phyloP scores from a whole-genome alignment of 2,113 vertebrate genomes.

The Anoplopoma fimbria region DNA sequence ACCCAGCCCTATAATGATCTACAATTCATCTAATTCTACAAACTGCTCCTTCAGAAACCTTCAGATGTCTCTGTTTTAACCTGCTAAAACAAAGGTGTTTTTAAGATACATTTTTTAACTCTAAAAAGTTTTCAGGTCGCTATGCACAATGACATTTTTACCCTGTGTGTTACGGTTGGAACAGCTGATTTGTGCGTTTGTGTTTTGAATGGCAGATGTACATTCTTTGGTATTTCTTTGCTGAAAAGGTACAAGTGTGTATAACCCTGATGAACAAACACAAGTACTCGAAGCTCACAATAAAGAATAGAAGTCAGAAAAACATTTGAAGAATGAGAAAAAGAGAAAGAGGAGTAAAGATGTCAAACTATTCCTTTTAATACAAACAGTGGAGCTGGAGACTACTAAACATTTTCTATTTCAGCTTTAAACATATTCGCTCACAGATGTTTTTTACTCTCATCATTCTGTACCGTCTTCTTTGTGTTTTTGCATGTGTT shows the following conservation, averaged over 20 bases:
- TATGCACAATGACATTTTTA: not conserved
- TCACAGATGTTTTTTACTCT: too few species aligned
- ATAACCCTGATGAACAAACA: constrained; percentile 44
- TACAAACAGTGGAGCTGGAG: not conserved
- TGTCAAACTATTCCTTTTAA: not conserved
- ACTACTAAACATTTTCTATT: too few species aligned
- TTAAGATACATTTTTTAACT: not conserved
- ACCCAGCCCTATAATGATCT: not conserved
- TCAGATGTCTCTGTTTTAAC: not conserved
- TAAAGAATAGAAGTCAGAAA: constrained; percentile 33
- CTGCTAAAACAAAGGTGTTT: not conserved
- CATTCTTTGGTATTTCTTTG: constrained; percentile 1
- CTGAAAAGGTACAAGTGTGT: constrained; percentile 26
- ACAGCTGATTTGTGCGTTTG: not conserved
- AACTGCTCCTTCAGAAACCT: not conserved
- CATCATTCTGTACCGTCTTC: not conserved
- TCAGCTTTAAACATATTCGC: too few species aligned
- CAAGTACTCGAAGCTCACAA: constrained; percentile 13
- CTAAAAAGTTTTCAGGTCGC: not conserved
- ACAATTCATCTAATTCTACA: not conserved
- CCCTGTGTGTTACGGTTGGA: not conserved
- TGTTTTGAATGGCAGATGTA: not conserved
- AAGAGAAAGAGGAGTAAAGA: not conserved
- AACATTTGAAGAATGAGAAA: not conserved
- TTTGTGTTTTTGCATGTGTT: constrained; percentile 8